Percentiles rank a stretch among this genome's conserved stretches.
These are phyloP conservation scores for Hemibagrus wyckioides DNA, from an alignment of 2,113 vertebrate genomes.

Conservation along the genomic window DNA sequence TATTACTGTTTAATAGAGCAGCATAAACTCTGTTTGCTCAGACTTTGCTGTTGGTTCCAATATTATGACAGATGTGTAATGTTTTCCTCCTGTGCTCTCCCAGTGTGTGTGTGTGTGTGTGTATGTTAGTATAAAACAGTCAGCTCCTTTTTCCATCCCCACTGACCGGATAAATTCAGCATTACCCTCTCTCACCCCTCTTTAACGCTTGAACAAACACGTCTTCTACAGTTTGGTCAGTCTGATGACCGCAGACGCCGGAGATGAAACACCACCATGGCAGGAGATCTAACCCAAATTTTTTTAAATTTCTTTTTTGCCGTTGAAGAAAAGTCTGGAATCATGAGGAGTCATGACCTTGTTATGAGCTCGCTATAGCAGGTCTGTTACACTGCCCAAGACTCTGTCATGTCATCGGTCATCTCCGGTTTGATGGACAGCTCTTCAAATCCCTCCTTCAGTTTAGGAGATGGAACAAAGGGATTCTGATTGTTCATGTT, in stretches of 20 bases:
- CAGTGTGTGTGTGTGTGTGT: constrained; percentile 22
- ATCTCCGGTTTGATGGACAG: not conserved
- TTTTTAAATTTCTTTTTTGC: not conserved
- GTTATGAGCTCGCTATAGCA: not conserved
- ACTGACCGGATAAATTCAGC: constrained; percentile 4
- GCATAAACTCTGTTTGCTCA: not conserved
- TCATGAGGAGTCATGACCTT: not conserved
- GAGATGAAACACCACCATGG: not conserved
- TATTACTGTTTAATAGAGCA: not conserved
- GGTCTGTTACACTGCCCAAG: not conserved
- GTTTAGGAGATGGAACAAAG: not conserved
- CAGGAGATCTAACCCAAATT: not conserved
- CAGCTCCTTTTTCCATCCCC: constrained; percentile 1
- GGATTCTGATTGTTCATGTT: not conserved
- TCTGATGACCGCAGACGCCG: not conserved
- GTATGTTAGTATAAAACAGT: constrained; percentile 17
- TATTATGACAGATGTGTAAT: not conserved
- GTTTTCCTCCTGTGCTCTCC: not conserved
- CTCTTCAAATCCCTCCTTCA: not conserved
- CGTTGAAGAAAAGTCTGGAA: not conserved
- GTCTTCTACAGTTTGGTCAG: not conserved
- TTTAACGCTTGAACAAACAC: not conserved
- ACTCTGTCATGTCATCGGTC: not conserved
- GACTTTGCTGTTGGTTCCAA: not conserved
- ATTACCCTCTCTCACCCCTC: constrained; percentile 18